Percentiles rank a stretch among this genome's conserved stretches.
Conservation (phyloP, 2,888 invertebrate genomes). For the Rhamnusium bicolor region DNA sequence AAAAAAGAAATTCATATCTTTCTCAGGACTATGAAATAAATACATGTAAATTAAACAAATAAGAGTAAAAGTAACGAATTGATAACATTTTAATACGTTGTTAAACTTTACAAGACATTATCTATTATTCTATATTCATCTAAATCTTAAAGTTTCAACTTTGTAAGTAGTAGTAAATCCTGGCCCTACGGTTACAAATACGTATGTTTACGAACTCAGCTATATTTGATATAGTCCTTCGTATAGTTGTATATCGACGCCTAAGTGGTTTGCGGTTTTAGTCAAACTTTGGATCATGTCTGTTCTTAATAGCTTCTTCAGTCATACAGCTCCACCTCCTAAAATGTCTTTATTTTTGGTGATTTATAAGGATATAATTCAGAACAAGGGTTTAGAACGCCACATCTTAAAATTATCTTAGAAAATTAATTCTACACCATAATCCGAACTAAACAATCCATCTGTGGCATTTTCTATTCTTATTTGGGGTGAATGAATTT, state of each 20-base stretch:
- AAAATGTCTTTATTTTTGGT: not conserved
- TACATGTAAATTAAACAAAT: too few relatives aligned
- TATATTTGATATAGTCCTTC: not conserved
- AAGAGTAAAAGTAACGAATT: too few relatives aligned
- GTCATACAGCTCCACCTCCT: not conserved
- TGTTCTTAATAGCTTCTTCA: not conserved
- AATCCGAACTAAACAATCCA: not conserved
- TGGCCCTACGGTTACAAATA: not conserved
- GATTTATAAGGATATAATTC: not conserved
- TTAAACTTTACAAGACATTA: not conserved
- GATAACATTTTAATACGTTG: too few relatives aligned
- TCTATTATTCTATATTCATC: not conserved
- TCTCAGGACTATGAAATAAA: too few relatives aligned
- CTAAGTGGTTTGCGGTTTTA: not conserved
- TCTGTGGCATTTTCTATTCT: not conserved
- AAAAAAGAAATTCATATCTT: too few relatives aligned
- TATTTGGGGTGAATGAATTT: not conserved
- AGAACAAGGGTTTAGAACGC: not conserved
- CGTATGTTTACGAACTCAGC: not conserved
- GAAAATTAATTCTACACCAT: not conserved
- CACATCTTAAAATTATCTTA: not conserved
- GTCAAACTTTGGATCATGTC: not conserved
- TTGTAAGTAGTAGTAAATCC: not conserved
- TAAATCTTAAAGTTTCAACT: not conserved
- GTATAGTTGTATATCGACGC: not conserved